Evolutionary conservation across 2,113 vertebrate species (phyloP).

Genomic region (Campylomormyrus tamandua): DNA sequence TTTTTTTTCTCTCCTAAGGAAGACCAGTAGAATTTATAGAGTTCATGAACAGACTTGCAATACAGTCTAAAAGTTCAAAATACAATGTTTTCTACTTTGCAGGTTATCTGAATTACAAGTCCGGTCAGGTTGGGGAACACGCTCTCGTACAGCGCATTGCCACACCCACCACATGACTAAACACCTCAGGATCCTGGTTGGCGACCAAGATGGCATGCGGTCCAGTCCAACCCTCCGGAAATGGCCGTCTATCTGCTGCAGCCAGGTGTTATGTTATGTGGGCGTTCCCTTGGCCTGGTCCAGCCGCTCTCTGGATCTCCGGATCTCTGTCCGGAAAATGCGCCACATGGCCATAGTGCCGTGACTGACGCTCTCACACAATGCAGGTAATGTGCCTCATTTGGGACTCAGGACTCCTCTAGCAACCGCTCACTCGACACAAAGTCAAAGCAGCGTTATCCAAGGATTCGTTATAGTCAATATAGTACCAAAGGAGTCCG

Average conservation of each 20-base stretch:
- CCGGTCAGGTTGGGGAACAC: not conserved
- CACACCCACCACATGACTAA: not conserved
- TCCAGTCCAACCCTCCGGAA: not conserved
- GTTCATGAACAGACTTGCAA: not conserved
- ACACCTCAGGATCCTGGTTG: not conserved
- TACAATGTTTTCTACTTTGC: not conserved
- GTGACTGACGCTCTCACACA: not conserved
- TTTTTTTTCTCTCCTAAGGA: not conserved
- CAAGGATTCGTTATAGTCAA: no score
- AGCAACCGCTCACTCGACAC: not conserved
- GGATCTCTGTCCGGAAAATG: not conserved
- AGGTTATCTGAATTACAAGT: not conserved
- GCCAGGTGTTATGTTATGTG: not conserved
- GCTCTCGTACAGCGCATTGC: not conserved
- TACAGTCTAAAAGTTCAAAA: not conserved
- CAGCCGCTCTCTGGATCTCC: not conserved
- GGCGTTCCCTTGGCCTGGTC: not conserved
- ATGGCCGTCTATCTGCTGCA: not conserved
- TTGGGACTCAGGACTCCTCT: not conserved
- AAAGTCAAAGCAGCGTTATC: not conserved
- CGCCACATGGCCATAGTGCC: not conserved
- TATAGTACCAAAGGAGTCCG: not conserved
- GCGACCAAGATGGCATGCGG: not conserved
- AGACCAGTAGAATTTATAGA: not conserved
- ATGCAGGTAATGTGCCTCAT: not conserved